These are phyloP conservation scores for Ernsta delagoae DNA, from an alignment of 2,888 invertebrate genomes.

Conservation along the genomic window DNA sequence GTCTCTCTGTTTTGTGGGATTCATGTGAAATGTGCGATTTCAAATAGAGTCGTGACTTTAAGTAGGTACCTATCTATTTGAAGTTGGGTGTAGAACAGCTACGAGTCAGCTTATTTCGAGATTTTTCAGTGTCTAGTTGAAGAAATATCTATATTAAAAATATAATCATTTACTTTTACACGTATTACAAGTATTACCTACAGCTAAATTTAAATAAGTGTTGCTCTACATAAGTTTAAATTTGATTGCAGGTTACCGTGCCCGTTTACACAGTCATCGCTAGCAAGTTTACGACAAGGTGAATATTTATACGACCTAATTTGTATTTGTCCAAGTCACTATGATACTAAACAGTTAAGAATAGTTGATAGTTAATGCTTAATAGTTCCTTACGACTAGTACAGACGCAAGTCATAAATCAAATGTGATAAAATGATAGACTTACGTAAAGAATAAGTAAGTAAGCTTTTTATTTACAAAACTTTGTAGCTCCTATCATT, in stretches of 20 bases:
- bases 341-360: not conserved
- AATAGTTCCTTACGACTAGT: too few species aligned
- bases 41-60: too few species aligned
- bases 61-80: too few species aligned
- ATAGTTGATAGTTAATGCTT: too few species aligned
- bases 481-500: not conserved
- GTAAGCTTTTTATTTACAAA: not conserved
- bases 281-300: conserved; percentile 92
- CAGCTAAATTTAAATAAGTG: not conserved
- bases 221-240: conserved; percentile 40
- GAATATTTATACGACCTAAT: conserved; percentile 55
- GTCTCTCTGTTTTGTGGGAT: too few species aligned
- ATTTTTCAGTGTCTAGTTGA: not conserved
- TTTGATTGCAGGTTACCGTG: conserved; percentile 90
- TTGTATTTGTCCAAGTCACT: conserved; percentile 15
- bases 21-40: too few species aligned
- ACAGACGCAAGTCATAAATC: too few species aligned
- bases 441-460: too few species aligned
- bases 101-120: too few species aligned
- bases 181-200: not conserved
- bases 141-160: not conserved
- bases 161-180: not conserved
- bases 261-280: conserved; percentile 91
- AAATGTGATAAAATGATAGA: too few species aligned
- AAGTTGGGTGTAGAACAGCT: too few species aligned